Base-by-base conservation (phyloP, 2,888 invertebrate genomes). In the Ypsolopha sequella region DNA sequence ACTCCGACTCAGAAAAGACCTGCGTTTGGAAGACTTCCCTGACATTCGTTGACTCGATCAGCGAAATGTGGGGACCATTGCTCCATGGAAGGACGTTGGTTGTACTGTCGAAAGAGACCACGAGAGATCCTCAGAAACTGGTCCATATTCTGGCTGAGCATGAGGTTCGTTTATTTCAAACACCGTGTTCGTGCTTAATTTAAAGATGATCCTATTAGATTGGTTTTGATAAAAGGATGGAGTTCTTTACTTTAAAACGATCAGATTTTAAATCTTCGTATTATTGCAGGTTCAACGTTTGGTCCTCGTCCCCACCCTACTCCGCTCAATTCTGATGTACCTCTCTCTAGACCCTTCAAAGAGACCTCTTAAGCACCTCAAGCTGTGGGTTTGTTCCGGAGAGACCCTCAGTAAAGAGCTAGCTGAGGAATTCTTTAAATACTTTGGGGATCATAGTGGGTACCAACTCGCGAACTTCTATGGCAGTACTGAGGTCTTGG, bases 401-500 rank as follows among this genome's bases (percentile, higher is more conserved):
- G 97, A 96, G 72, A 91, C 92, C 0, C 85, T 96, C 0, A 88
- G 92, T 10, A 88, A 91, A 6, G 88, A 92, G 0, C 73, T 95
- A 36, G 93, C 93, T 0, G 78, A 88, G 41, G 90, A 93, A 61
- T 96, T 96, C 81, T 95, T 95, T 71, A 84, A 89, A 38, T 89
- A 91, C 57, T 95, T 95, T 57, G 85, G 89, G n/a, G 88, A 88
- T 52, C 87, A 89, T 8, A 76, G 82, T 1, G 80, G 76, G 0
- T 91, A 92, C 55, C 85, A 88, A 11, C 76, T 97, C 41, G 95
- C 94, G 51, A 97, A 96, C 69, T 95, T 96, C 67, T 96, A 96
- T 64, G 97, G 97, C 0, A 95, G 95, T 58, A 96, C 96, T 0
- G 97, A 97, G 73, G 91, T 95, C 0, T 95, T 96, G 93, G 96